These are phyloP conservation scores for Conus canariensis DNA, from an alignment of 2,888 invertebrate species.

Conservation along the genomic window DNA sequence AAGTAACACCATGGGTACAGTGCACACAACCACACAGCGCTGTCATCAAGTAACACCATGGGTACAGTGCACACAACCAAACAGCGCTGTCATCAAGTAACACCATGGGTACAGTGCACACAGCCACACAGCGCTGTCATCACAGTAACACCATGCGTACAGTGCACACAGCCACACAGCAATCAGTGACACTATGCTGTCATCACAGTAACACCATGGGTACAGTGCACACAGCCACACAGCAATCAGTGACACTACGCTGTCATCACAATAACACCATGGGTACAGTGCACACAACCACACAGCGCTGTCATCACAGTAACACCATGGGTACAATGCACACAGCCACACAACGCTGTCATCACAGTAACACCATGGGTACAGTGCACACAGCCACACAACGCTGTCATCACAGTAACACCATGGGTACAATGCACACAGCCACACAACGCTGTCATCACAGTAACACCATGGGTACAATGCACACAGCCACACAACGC, in stretches of 20 bases:
- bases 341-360: no score
- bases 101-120: no score
- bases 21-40: conserved; percentile 84
- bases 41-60: conserved; percentile 52
- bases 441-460: conserved; percentile 81
- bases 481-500: background rate
- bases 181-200: no score
- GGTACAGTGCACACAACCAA: no score
- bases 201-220: no score
- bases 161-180: no score
- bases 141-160: no score
- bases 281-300: background rate
- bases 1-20: no score
- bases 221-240: conserved; percentile 74
- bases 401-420: conserved; percentile 74
- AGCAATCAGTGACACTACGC: conserved; percentile 88
- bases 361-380: no score
- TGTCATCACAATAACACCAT: conserved; percentile 53
- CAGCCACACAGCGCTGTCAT: no score
- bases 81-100: no score
- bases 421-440: conserved; percentile 69
- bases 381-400: background rate
- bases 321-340: background rate
- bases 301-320: background rate
- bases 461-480: background rate